Base-by-base conservation (phyloP, 2,797 vertebrate genomes). In the Sorex maritimensis region DNA sequence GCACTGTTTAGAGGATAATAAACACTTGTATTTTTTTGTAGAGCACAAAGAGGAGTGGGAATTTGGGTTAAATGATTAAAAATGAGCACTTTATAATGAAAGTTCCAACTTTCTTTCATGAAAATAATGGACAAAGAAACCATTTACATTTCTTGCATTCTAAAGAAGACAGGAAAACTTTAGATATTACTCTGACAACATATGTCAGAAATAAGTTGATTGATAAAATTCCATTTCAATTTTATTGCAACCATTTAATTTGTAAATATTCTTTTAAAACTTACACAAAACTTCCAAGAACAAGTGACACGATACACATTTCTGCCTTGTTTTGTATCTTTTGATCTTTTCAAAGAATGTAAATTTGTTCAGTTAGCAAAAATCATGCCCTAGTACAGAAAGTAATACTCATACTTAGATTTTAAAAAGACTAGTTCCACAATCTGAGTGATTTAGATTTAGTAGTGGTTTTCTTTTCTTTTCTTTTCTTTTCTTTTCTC, bases 191-290 rank as follows among this genome's bases (percentile, higher is more conserved):
- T 73, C 5, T 65, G 63, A 87, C 13, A 72, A 71, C 55, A 79
- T 72, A 72, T 24, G 11, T 7, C 55, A 65, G n/a, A n/a, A 80
- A 72, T 84, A 82, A 41, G 34, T 41, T 80, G 41, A 58, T 74
- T 69, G 67, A 58, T 85, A 55, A 95, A 91, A 89, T 78, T 23
- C 15, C 38, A 78, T 17, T 82, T 95, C 14, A 52, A 44, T 21
- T 68, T 83, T 10, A 69, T 95, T 41, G 12, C 30, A 67, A 69
- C 26, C 49, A 65, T 23, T 95, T 67, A 5, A 21, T 52, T 94
- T 91, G 77, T 80, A 87, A 75, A 91, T 46, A 67, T 73, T 81
- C 13, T 88, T 87, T 41, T 88, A 72, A 86, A 49, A 81, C 21
- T 38, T 81, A 1, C 49, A 83, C 61, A 90, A 91, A 88, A 84